Evolutionary conservation across 2,888 invertebrate genomes (phyloP).

Genomic region (Scaptodrosophila latifasciaeformis): DNA sequence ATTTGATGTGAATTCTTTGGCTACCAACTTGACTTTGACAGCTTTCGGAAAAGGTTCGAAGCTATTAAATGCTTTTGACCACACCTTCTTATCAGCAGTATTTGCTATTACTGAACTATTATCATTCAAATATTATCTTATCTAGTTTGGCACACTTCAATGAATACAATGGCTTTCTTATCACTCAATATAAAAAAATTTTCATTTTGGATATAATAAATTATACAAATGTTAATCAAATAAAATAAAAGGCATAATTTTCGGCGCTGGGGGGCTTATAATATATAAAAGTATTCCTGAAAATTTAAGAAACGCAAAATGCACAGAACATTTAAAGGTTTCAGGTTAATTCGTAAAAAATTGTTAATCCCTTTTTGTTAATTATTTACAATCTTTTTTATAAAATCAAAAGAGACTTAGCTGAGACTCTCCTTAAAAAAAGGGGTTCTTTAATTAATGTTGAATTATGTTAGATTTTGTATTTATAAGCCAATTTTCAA

Average conservation of each 20-base stretch:
- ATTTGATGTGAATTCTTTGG: conserved; percentile 27
- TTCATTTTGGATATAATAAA: conserved; percentile 20
- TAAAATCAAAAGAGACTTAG: too few species aligned
- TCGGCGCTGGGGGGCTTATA: too few species aligned
- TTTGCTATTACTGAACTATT: conserved; percentile 13
- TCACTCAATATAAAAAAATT: background rate
- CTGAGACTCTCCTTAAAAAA: too few species aligned
- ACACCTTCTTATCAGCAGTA: conserved; percentile 40
- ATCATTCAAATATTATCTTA: conserved; percentile 40
- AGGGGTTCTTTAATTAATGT: too few species aligned
- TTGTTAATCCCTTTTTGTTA: too few species aligned
- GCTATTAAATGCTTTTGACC: conserved; percentile 34
- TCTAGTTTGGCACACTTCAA: conserved; percentile 16
- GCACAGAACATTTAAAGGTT: too few species aligned
- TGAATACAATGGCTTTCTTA: background rate
- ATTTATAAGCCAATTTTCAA: too few species aligned
- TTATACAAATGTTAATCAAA: conserved; percentile 39
- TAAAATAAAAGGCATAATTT: background rate
- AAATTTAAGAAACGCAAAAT: too few species aligned
- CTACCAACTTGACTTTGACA: conserved; percentile 34
- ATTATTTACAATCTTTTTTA: too few species aligned
- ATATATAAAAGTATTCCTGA: too few species aligned
- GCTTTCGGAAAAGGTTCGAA: conserved; percentile 28
- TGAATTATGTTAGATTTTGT: too few species aligned
- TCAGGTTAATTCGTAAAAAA: too few species aligned